Conservation (phyloP, 2,113 vertebrate species). For the Cyanoderma ruficeps region DNA sequence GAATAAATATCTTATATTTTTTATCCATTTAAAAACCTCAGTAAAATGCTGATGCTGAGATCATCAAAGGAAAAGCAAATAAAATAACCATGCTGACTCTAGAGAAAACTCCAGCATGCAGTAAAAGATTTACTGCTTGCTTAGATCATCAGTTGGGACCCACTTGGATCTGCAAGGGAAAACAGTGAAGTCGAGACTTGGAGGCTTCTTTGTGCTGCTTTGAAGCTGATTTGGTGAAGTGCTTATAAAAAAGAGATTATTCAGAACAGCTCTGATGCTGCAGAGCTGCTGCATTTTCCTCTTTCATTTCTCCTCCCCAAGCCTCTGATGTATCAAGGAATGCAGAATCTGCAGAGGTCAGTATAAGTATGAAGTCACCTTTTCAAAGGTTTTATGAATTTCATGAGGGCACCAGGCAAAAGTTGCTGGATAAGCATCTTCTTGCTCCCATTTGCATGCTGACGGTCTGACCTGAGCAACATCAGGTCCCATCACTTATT, state of each 20-base stretch:
- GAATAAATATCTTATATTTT: neutral
- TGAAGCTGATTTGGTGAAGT: neutral
- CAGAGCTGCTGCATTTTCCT: neutral
- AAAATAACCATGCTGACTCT: neutral
- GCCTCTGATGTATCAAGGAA: neutral
- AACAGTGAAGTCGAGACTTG: neutral
- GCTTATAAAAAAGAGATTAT: neutral
- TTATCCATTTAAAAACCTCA: neutral
- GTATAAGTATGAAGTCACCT: neutral
- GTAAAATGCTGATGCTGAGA: neutral
- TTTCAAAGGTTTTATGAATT: neutral
- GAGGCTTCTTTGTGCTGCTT: neutral
- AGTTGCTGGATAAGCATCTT: neutral
- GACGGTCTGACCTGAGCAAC: neutral
- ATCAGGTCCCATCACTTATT: neutral
- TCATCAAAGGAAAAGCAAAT: neutral
- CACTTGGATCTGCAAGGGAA: neutral
- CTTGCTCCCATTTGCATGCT: neutral
- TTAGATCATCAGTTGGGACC: neutral
- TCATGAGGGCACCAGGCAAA: neutral
- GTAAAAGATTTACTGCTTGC: neutral
- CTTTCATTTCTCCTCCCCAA: neutral
- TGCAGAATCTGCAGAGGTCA: neutral
- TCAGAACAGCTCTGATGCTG: neutral
- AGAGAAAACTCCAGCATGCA: neutral